Percentiles rank a stretch among this genome's conserved stretches.
phyloP scores from a whole-genome alignment of 2,113 vertebrate genomes.

The Chloroceryle aenea region DNA sequence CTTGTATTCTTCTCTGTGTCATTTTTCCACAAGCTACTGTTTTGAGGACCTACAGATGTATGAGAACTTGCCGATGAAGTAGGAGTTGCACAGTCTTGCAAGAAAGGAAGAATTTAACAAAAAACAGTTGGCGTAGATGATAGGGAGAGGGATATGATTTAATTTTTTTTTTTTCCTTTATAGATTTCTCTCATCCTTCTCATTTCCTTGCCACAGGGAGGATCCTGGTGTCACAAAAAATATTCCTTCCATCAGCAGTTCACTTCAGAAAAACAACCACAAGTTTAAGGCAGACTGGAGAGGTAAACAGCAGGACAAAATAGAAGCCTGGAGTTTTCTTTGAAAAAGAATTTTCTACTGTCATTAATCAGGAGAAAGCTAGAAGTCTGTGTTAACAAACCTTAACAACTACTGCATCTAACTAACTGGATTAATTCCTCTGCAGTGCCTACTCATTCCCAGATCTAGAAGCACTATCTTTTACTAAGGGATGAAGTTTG shows the following conservation, averaged over 20 bases:
- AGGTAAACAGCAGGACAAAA: background rate
- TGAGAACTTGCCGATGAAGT: background rate
- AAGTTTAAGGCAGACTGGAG: background rate
- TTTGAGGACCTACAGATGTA: background rate
- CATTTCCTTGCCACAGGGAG: background rate
- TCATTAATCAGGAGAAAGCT: background rate
- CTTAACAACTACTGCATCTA: background rate
- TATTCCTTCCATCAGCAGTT: background rate
- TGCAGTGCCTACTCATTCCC: background rate
- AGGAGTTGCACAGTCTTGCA: background rate
- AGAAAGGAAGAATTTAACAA: background rate
- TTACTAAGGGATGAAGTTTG: background rate
- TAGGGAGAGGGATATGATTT: background rate
- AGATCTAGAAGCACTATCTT: background rate
- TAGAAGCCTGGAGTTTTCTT: background rate
- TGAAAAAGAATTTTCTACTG: background rate
- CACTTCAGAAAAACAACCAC: background rate
- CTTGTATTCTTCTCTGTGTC: background rate
- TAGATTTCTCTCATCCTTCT: background rate
- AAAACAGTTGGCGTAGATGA: fast-evolving
- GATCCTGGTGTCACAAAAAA: background rate
- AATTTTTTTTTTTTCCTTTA: background rate
- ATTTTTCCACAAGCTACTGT: background rate
- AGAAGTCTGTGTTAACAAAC: background rate
- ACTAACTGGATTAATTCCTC: background rate